Base-by-base conservation (phyloP, 2,797 vertebrate genomes). In the Monodelphis domestica region DNA sequence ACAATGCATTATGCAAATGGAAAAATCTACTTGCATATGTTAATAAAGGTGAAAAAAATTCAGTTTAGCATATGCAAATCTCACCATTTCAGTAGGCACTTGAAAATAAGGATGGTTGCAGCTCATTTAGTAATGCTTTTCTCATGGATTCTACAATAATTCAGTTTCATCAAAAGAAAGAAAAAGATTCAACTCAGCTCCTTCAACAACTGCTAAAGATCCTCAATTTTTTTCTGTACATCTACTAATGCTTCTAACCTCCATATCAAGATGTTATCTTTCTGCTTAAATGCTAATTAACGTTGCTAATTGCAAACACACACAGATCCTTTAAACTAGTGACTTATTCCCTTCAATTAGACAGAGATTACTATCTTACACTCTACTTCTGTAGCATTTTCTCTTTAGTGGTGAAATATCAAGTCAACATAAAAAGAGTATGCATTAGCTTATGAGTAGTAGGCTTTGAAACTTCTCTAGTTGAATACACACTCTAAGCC, bases 321-420 rank as follows among this genome's bases (percentile, higher is more conserved):
- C 84, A 94, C 51, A 92, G n/a, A 89, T 54, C 2, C 52, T 94
- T 54, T 17, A 87, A 96, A 94, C 89, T 95, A 78, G 55, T 92
- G 91, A 96, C 93, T 93, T 95, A 26, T 91, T 95, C 63, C 95
- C 78, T 96, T 95, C 92, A 96, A 95, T 89, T 45, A 53, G 56
- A 92, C n/a, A 26, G 0, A 33, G 53, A 53, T 89, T 91, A 38
- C 29, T 52, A 92, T 59, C 87, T 93, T 54, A 89, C 94, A 96
- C 88, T 87, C 38, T 53, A 89, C 88, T 94, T 33, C 88, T 45
- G 70, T n/a, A 53, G 59, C 6, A 89, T 54, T 88, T 96, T 96
- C 87, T 5, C 3, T 57, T 97, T 91, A 78, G 89, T 90, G 92
- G 15, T 90, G 87, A 97, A 95, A 90, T 90, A 93, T 87, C 29